A percentile compares a stretch with the other conserved stretches of the same genome.
phyloP scores from a whole-genome alignment of 2,113 vertebrate genomes.

The Lycocorax pyrrhopterus region DNA sequence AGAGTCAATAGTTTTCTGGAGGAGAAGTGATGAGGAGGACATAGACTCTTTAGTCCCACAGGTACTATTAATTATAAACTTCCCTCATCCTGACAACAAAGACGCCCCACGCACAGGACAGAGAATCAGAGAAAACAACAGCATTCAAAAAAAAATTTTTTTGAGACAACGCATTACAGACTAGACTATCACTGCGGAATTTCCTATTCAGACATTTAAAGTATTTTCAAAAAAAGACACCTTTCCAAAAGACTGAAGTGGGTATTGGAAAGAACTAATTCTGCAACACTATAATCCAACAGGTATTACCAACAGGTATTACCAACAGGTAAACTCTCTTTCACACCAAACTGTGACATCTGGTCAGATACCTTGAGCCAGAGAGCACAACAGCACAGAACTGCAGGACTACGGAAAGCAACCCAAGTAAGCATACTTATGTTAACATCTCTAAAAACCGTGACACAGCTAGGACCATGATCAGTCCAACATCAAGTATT shows the following conservation, averaged over 20 bases:
- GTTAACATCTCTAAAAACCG: background rate
- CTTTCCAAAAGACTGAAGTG: background rate
- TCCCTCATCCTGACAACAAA: background rate
- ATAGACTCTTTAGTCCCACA: background rate
- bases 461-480: background rate
- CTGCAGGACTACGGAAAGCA: background rate
- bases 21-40: background rate
- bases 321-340: background rate
- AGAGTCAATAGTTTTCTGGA: background rate
- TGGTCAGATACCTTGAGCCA: background rate
- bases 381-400: background rate
- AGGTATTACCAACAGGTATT: too few species aligned
- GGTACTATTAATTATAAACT: background rate
- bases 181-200: background rate
- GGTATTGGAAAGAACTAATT: background rate
- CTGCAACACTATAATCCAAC: background rate
- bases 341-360: background rate
- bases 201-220: background rate
- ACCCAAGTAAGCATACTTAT: background rate
- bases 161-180: background rate
- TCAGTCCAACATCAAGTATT: background rate
- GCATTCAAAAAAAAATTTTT: accelerated
- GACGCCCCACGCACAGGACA: accelerated
- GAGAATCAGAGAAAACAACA: background rate
- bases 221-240: background rate